Evolutionary conservation across 2,113 vertebrate genomes (phyloP).

Genomic region (Neotoma lepida): DNA sequence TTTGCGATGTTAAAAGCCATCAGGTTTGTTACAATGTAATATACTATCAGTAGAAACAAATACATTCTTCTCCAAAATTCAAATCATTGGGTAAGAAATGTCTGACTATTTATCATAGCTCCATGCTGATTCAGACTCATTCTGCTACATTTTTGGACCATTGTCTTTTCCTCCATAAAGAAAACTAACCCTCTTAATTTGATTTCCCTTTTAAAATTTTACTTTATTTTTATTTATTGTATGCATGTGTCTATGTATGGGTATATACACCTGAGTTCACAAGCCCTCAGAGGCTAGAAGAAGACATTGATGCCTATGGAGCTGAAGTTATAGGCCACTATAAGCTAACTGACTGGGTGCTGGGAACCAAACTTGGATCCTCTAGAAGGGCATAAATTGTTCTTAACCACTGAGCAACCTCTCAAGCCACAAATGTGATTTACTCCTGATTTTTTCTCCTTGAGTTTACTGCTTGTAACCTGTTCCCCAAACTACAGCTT

Average conservation of each 20-base stretch:
- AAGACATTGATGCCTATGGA: not conserved
- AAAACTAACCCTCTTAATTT: not conserved
- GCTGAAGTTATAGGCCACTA: not conserved
- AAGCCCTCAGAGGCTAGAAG: not conserved
- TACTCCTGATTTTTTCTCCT: not conserved
- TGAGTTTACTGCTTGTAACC: conserved; percentile 11
- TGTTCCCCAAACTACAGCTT: not conserved
- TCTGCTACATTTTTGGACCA: not conserved
- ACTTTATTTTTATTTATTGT: not conserved
- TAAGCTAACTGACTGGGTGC: not conserved
- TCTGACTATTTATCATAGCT: not conserved
- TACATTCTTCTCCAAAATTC: not conserved
- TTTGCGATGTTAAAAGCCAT: not conserved
- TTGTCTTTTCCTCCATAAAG: not conserved
- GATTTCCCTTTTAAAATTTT: not conserved
- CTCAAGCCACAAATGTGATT: not conserved
- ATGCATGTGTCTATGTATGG: not conserved
- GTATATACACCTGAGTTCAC: not conserved
- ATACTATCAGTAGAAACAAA: not conserved
- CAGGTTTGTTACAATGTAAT: not conserved
- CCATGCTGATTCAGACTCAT: not conserved
- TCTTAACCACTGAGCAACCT: not conserved
- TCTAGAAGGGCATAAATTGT: not conserved
- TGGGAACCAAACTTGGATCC: not conserved
- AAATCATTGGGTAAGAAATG: not conserved